Percentiles rank a stretch among this genome's conserved stretches.
Conservation (phyloP, 2,113 vertebrate genomes). For the Macquaria ambigua region DNA sequence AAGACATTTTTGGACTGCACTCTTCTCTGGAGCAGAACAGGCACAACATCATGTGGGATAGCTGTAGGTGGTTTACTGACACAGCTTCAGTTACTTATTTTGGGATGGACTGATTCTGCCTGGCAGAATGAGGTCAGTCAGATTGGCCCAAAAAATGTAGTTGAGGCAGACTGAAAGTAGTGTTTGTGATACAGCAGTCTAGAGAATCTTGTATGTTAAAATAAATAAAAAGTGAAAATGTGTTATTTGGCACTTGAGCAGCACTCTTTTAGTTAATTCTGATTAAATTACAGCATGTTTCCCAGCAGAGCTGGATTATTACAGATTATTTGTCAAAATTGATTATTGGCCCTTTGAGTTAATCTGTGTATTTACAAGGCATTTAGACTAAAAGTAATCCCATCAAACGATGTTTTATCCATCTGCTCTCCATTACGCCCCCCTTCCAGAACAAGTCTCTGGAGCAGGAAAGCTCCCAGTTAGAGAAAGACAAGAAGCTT, state of each 20-base stretch:
- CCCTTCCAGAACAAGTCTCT: slow-evolving; percentile 86
- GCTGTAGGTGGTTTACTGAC: slow-evolving; percentile 19
- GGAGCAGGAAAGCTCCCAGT: slow-evolving; percentile 94
- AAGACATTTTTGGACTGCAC: not conserved
- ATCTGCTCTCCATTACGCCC: slow-evolving; percentile 1
- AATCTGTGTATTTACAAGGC: slow-evolving; percentile 42
- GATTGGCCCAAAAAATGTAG: slow-evolving; percentile 19
- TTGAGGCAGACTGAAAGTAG: not conserved
- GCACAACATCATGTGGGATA: not conserved
- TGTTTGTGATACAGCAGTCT: not conserved
- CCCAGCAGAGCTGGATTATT: slow-evolving; percentile 40
- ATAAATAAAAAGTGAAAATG: not conserved
- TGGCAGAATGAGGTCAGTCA: slow-evolving; percentile 49
- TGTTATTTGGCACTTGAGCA: not conserved
- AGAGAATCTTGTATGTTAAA: not conserved
- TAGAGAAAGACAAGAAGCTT: slow-evolving; percentile 98
- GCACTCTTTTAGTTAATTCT: not conserved
- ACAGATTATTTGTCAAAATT: slow-evolving; percentile 50
- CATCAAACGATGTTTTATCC: slow-evolving; percentile 27
- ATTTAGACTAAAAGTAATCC: slow-evolving; percentile 24
- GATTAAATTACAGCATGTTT: slow-evolving; percentile 10
- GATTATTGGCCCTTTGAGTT: not conserved
- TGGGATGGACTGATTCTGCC: slow-evolving; percentile 32
- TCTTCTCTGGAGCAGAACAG: not conserved
- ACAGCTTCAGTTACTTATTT: slow-evolving; percentile 16